These are phyloP conservation scores for Emydocephalus ijimae DNA, from an alignment of 2,113 vertebrate species.

Conservation along the genomic window DNA sequence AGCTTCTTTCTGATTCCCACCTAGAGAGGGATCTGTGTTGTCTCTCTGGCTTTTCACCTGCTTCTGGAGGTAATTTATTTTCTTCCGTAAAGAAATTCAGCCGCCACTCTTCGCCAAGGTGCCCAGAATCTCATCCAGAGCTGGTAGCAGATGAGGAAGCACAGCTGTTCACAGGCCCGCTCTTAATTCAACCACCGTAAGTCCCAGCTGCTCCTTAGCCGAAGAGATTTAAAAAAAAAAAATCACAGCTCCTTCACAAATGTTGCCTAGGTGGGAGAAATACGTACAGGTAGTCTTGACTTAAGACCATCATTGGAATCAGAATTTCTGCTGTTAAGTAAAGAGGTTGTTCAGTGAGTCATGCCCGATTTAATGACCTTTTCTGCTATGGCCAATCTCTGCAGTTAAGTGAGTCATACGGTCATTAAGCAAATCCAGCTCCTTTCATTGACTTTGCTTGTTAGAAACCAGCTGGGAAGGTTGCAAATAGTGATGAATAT, in stretches of 20 bases:
- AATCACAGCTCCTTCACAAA: background rate
- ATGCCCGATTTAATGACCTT: background rate
- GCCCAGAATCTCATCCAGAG: background rate
- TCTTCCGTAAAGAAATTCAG: conserved; percentile 10
- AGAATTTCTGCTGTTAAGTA: background rate
- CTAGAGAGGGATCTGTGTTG: background rate
- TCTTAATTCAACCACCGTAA: conserved; percentile 4
- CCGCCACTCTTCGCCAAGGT: background rate
- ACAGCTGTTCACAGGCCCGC: background rate
- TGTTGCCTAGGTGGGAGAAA: background rate
- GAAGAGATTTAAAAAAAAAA: fast-evolving
- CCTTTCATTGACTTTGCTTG: too few relatives aligned
- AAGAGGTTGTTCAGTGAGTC: background rate
- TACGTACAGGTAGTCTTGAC: background rate
- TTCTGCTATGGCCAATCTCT: background rate
- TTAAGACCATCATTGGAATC: background rate
- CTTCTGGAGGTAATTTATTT: conserved; percentile 8
- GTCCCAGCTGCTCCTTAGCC: conserved; percentile 22
- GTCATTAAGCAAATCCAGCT: too few relatives aligned
- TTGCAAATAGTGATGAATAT: too few relatives aligned
- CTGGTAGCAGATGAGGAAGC: background rate
- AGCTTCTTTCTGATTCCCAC: fast-evolving
- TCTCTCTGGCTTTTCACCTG: background rate
- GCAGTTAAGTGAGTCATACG: too few relatives aligned
- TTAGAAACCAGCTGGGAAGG: too few relatives aligned